Base-by-base conservation (phyloP, 2,797 vertebrate species). In the Ptychadena robeensis region DNA sequence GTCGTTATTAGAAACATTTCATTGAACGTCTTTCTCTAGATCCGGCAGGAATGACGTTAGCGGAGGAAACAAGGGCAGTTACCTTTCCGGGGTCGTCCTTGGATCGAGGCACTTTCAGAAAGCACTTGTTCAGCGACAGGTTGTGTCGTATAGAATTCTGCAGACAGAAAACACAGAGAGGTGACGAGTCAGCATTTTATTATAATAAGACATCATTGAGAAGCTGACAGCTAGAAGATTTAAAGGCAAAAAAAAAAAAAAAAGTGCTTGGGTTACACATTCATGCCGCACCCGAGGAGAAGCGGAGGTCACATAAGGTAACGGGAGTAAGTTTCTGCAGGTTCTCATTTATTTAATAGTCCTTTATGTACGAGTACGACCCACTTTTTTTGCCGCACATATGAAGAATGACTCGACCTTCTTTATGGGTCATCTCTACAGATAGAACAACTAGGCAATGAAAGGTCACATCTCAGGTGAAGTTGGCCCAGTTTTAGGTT, bases 81-180 rank as follows among this genome's bases (percentile, higher is more conserved):
- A 97, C 96, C 96, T 97, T 97, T 93, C 96, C 96, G 0, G 96
- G 96, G 91, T 97, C 96, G 91, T 97, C 96, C 95, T 97, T 97
- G 90, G 96, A 97, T 92, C 96, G 95, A 96, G 96, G 96, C 95
- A 97, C 96, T 97, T 97, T 97, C 92, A 97, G 95, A 93, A 97
- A 97, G 96, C 96, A 97, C 92, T 97, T 97, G 92, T 97, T 97
- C 93, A 97, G 90, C 73, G 96, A 97, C 89, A 97, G 93, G 93
- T 97, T 97, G 94, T 97, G 96, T 91, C 96, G 93, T 94, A 97
- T 97, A 80, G 96, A 97, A 93, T 97, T 97, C 96, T 97, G 94
- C 84, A 88, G 88, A 95, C 94, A 93, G 86, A 82, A 79, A 87
- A 72, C 81, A 88, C 87, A 68, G 12, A 44, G 18, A 64, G 61